Percentiles rank a stretch among this genome's conserved stretches.
These are phyloP conservation scores for Danaus melanippus DNA, from an alignment of 1,140 invertebrate species.

Conservation along the genomic window DNA sequence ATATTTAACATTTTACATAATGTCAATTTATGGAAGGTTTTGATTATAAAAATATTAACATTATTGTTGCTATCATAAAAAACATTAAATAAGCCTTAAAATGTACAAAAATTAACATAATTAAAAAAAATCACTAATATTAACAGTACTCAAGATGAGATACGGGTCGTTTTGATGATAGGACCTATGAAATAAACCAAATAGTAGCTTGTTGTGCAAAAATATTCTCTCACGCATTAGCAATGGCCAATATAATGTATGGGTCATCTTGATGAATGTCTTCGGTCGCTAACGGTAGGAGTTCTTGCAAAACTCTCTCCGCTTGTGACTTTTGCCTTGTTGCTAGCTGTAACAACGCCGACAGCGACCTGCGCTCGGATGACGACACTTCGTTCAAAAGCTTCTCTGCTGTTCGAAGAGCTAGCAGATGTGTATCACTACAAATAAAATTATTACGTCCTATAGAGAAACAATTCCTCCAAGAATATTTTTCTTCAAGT, in stretches of 20 bases:
- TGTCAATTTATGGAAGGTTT: too few species aligned
- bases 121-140: too few species aligned
- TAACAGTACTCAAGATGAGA: too few species aligned
- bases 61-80: too few species aligned
- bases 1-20: too few species aligned
- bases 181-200: too few species aligned
- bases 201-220: not conserved
- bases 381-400: conserved; percentile 82
- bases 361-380: conserved; percentile 80
- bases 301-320: conserved; percentile 87
- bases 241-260: conserved; percentile 90
- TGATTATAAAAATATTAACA: too few species aligned
- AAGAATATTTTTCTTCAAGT: too few species aligned
- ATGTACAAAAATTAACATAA: too few species aligned
- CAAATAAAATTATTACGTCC: not conserved
- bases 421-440: conserved; percentile 83
- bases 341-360: conserved; percentile 88
- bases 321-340: conserved; percentile 89
- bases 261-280: conserved; percentile 83
- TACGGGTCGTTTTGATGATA: too few species aligned
- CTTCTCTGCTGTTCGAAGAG: conserved; percentile 86
- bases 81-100: too few species aligned
- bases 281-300: conserved; percentile 82
- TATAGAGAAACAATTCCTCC: too few species aligned
- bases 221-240: conserved; percentile 76